A percentile compares a stretch with the other conserved stretches of the same genome.
Conservation (phyloP, 2,797 vertebrate genomes). For the Microctenopoma steveboyesi region DNA sequence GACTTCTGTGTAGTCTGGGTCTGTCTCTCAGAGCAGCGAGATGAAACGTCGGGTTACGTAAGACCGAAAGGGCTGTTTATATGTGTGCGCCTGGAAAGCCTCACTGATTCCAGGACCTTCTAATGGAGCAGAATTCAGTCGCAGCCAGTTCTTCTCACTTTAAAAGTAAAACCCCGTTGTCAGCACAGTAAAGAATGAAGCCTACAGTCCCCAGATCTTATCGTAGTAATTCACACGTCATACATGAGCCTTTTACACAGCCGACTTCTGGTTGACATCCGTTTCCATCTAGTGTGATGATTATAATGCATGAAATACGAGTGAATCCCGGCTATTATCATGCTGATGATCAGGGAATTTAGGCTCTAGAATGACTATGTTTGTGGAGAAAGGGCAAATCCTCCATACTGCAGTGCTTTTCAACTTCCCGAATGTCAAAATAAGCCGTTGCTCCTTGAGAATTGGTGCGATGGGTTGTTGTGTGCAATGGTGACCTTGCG, state of each 20-base stretch:
- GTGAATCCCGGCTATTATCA: slow-evolving; percentile 46
- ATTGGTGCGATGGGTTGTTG: slow-evolving; percentile 16
- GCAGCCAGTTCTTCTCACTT: slow-evolving; percentile 35
- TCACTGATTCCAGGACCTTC: slow-evolving; percentile 61
- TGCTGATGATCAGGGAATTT: slow-evolving; percentile 6
- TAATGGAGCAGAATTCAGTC: slow-evolving; percentile 58
- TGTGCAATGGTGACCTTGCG: slow-evolving; percentile 20
- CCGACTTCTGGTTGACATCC: slow-evolving; percentile 45
- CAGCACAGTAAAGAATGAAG: slow-evolving; percentile 47
- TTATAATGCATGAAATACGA: slow-evolving; percentile 51
- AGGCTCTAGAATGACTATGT: slow-evolving; percentile 17
- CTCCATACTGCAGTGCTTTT: slow-evolving; percentile 16
- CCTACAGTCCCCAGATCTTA: slow-evolving; percentile 28
- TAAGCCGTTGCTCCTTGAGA: slow-evolving; percentile 14
- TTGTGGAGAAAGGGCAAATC: slow-evolving; percentile 32
- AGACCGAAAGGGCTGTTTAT: slow-evolving; percentile 63
- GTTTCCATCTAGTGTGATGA: slow-evolving; percentile 25
- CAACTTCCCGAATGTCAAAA: slow-evolving; percentile 32
- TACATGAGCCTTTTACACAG: slow-evolving; percentile 37
- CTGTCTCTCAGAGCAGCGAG: slow-evolving; percentile 55
- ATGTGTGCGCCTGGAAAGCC: slow-evolving; percentile 53
- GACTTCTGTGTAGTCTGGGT: slow-evolving; percentile 65
- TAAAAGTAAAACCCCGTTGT: slow-evolving; percentile 34
- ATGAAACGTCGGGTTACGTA: slow-evolving; percentile 74
- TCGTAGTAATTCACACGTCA: slow-evolving; percentile 55